These are phyloP conservation scores for Benitochromis conjunctus DNA, from an alignment of 2,113 vertebrate species.

Conservation along the genomic window DNA sequence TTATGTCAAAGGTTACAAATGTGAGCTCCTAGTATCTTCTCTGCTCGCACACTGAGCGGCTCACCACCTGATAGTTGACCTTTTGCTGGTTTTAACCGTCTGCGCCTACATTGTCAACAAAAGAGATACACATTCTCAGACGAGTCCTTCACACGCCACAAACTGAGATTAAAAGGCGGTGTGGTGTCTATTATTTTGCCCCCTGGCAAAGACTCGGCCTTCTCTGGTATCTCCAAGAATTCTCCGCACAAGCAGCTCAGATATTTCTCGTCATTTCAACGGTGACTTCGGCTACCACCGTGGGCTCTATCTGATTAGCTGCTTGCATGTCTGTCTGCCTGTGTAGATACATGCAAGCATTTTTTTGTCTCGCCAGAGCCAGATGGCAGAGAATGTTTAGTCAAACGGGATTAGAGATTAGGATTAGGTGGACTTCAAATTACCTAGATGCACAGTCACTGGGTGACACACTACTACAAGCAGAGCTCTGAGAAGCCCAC, in stretches of 20 bases:
- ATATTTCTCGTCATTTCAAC: not conserved
- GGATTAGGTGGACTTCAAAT: conserved; percentile 70
- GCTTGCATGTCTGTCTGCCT: not conserved
- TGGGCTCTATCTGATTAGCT: conserved; percentile 31
- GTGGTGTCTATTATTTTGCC: conserved; percentile 25
- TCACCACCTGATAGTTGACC: not conserved
- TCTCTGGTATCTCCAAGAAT: not conserved
- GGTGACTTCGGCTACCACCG: not conserved
- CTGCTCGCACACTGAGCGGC: not conserved
- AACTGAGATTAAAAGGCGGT: conserved; percentile 2
- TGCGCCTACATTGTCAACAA: not conserved
- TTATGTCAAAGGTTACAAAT: not conserved
- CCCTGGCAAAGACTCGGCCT: not conserved
- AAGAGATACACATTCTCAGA: not conserved
- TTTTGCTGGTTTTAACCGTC: not conserved
- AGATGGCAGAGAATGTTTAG: conserved; percentile 75
- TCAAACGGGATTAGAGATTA: conserved; percentile 76
- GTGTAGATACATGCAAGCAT: not conserved
- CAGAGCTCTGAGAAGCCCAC: not conserved
- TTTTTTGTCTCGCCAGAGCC: conserved; percentile 51
- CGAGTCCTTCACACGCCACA: conserved; percentile 29
- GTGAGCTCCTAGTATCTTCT: not conserved
- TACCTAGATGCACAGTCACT: conserved; percentile 64
- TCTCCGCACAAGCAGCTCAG: not conserved
- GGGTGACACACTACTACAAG: conserved; percentile 49